These are phyloP conservation scores for Cirrhinus molitorella DNA, from an alignment of 2,797 vertebrate genomes.

Conservation along the genomic window DNA sequence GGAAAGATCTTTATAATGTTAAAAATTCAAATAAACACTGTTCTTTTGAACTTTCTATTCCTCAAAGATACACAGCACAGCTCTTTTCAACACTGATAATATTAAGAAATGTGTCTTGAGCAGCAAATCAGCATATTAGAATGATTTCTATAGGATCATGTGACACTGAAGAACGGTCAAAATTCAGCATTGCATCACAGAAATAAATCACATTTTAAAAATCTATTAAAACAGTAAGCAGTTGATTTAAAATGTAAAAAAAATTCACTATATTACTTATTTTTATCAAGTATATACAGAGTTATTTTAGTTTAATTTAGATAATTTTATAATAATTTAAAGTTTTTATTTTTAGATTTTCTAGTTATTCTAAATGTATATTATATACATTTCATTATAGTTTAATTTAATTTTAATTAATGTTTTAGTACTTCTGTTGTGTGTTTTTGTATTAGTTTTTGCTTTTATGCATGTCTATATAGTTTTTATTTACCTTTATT, in stretches of 20 bases:
- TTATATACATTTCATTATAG: too few relatives aligned
- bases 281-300: not conserved
- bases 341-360: too few relatives aligned
- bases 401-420: not conserved
- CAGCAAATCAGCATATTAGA: not conserved
- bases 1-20: too few relatives aligned
- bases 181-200: too few relatives aligned
- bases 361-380: too few relatives aligned
- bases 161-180: not conserved
- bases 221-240: not conserved
- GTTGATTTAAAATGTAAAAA: not conserved
- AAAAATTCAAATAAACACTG: not conserved
- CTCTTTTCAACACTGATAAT: too few relatives aligned
- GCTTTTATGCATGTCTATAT: not conserved
- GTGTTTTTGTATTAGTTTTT: not conserved
- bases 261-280: not conserved
- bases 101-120: too few relatives aligned
- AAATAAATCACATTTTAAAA: too few relatives aligned
- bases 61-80: too few relatives aligned
- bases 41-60: too few relatives aligned
- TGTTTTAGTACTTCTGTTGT: not conserved
- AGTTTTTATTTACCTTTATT: too few relatives aligned
- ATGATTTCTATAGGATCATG: too few relatives aligned
- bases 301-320: not conserved
- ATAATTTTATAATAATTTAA: not conserved